These are phyloP conservation scores for Cheilosia vulpina DNA, from an alignment of 2,888 invertebrate species.

Conservation along the genomic window DNA sequence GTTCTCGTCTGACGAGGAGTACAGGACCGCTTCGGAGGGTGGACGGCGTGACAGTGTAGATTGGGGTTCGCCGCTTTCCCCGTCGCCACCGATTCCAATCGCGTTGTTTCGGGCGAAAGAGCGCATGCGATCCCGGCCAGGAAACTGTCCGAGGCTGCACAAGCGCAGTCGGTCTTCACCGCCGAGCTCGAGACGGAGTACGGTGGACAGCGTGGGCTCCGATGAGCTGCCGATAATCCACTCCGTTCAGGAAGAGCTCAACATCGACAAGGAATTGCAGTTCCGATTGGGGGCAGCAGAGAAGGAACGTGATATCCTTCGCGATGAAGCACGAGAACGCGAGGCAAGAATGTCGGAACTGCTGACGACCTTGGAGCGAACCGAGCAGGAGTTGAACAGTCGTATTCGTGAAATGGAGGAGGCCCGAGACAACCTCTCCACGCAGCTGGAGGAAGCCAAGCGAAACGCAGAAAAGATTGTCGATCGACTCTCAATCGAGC, in stretches of 20 bases:
- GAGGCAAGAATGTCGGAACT: conserved; percentile 92
- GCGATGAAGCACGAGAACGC: conserved; percentile 89
- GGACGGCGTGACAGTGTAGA: conserved; percentile 92
- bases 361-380: conserved; percentile 89
- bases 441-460: conserved; percentile 88
- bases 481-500: conserved; percentile 88
- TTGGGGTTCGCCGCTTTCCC: conserved; percentile 90
- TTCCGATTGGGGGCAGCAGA: conserved; percentile 89
- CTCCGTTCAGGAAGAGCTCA: conserved; percentile 81
- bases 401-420: conserved; percentile 89
- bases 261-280: conserved; percentile 86
- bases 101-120: conserved; percentile 88
- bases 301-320: conserved; percentile 89
- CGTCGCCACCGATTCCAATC: conserved; percentile 87
- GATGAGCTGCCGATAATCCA: conserved; percentile 84
- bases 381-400: conserved; percentile 89
- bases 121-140: conserved; percentile 84
- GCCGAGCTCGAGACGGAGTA: conserved; percentile 86
- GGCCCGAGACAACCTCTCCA: conserved; percentile 86
- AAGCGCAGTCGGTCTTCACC: conserved; percentile 87
- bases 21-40: conserved; percentile 93
- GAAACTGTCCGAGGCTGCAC: conserved; percentile 85
- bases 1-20: conserved; percentile 94
- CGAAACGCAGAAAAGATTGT: conserved; percentile 89
- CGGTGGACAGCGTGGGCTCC: conserved; percentile 87